These are phyloP conservation scores for Orius insidiosus DNA, from an alignment of 1,140 invertebrate genomes.

Conservation along the genomic window DNA sequence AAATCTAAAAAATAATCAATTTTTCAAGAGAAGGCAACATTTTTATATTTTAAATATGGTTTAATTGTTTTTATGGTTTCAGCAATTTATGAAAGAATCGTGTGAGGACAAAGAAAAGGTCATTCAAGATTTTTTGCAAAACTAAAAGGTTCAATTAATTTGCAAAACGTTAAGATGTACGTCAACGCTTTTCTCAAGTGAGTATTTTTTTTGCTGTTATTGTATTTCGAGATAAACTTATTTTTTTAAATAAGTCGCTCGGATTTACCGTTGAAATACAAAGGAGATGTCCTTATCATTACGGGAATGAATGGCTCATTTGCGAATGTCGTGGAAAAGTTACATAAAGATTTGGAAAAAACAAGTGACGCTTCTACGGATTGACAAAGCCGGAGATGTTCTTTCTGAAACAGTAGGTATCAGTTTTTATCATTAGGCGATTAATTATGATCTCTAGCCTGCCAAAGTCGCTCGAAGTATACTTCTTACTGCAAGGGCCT, in stretches of 20 bases:
- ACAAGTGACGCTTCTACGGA: slow-evolving; percentile 63
- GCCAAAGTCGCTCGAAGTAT: slow-evolving; percentile 64
- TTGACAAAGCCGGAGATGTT: slow-evolving; percentile 63
- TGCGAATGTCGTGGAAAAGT: slow-evolving; percentile 53
- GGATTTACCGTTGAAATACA: slow-evolving; percentile 48
- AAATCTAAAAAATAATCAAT: no score
- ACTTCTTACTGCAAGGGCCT: slow-evolving; percentile 67
- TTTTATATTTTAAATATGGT: background rate
- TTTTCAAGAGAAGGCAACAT: no score
- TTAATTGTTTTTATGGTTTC: slow-evolving; percentile 9
- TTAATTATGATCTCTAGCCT: slow-evolving; percentile 36
- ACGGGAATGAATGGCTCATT: slow-evolving; percentile 68
- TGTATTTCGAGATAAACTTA: background rate
- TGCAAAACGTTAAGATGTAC: slow-evolving; percentile 66
- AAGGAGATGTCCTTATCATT: slow-evolving; percentile 60
- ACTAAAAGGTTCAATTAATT: slow-evolving; percentile 62
- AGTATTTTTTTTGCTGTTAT: slow-evolving; percentile 23
- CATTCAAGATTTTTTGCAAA: slow-evolving; percentile 61
- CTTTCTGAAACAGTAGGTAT: slow-evolving; percentile 53
- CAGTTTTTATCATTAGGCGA: background rate
- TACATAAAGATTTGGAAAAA: slow-evolving; percentile 61
- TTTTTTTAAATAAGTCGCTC: slow-evolving; percentile 36
- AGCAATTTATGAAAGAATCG: slow-evolving; percentile 29
- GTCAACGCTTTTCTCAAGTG: slow-evolving; percentile 69
- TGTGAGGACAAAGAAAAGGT: slow-evolving; percentile 53